Conservation (phyloP, 2,797 vertebrate species). For the Chromis chromis region DNA sequence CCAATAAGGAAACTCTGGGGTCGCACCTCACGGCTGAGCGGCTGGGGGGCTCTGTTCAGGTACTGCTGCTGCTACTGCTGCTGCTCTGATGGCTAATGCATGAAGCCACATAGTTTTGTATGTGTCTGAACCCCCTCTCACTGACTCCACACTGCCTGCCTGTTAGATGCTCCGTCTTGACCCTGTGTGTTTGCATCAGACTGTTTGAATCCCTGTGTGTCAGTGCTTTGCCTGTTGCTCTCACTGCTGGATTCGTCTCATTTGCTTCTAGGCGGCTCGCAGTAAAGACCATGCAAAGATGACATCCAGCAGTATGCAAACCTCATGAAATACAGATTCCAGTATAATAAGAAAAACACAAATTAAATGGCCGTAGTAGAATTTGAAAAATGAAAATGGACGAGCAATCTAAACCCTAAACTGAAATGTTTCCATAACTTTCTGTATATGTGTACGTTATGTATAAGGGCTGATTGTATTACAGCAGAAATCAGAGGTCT, state of each 20-base stretch:
- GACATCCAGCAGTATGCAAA: constrained; percentile 40
- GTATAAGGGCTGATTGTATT: constrained; percentile 7
- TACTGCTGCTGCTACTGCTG: constrained; percentile 84
- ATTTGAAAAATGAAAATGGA: not conserved
- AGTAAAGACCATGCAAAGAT: constrained; percentile 41
- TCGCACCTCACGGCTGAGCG: constrained; percentile 91
- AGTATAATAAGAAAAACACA: not conserved
- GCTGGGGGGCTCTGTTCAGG: constrained; percentile 94
- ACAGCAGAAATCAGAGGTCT: constrained; percentile 6
- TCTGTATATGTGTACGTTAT: not conserved
- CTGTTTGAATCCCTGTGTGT: constrained; percentile 51
- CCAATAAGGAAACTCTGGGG: constrained; percentile 92
- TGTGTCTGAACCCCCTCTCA: constrained; percentile 46
- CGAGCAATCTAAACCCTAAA: not conserved
- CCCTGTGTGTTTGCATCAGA: constrained; percentile 40
- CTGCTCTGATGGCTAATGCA: constrained; percentile 75
- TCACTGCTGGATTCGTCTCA: constrained; percentile 43
- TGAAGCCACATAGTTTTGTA: constrained; percentile 71
- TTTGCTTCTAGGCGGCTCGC: constrained; percentile 57
- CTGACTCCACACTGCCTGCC: constrained; percentile 46
- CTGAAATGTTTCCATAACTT: not conserved
- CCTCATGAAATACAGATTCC: constrained; percentile 10
- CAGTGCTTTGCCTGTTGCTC: constrained; percentile 40
- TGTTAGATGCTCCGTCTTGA: constrained; percentile 41
- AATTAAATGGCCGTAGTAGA: not conserved